Evolutionary conservation across 2,797 vertebrate species (phyloP), one percentile per base, ranked within the genome.

Genomic region (Thamnophis elegans): DNA sequence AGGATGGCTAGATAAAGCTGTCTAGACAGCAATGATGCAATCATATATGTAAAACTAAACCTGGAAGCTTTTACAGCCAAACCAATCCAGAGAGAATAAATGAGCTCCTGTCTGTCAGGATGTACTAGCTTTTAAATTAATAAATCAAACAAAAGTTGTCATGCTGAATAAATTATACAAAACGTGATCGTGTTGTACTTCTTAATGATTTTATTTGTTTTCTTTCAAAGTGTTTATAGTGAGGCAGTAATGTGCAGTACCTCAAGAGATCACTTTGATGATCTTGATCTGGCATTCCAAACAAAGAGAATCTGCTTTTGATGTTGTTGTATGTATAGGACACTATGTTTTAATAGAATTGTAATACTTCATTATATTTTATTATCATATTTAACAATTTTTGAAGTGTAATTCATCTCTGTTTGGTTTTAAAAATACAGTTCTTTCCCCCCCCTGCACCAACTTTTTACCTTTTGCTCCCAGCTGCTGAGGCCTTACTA

Each of bases 271-370:
- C 14, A 85, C 25, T 26, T 25, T 13, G 25, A 0, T 28, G 16
- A 0, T 1, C 25, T 47, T 82, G 73, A 82, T 82, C 5, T 1
- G 87, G 22, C 73, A 60, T 91, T 58, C 53, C 92, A 87, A 25
- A 7, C 54, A 18, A 59, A 90, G 88, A 92, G 59, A 94, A 93
- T 87, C 53, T 1, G 0, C 91, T 28, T 51, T 78, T 73, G 78
- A 93, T 91, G 11, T 0, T 0, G 25, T 93, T 95, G 20, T 0
- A 6, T 89, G 26, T 92, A 26, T 60, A 42, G 36, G 56, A 18
- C 56, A 58, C 94, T 25, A 53, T 91, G 47, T 91, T 96, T 95
- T 62, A 20, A 85, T 87, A 88, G 89, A 86, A 95, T 95, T 91
- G 20, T 10, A 93, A 8, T 32, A 88, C 1, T 73, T 91, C 28